phyloP scores from a whole-genome alignment of 2,888 invertebrate genomes.

The Hypselothyrea guttata region DNA sequence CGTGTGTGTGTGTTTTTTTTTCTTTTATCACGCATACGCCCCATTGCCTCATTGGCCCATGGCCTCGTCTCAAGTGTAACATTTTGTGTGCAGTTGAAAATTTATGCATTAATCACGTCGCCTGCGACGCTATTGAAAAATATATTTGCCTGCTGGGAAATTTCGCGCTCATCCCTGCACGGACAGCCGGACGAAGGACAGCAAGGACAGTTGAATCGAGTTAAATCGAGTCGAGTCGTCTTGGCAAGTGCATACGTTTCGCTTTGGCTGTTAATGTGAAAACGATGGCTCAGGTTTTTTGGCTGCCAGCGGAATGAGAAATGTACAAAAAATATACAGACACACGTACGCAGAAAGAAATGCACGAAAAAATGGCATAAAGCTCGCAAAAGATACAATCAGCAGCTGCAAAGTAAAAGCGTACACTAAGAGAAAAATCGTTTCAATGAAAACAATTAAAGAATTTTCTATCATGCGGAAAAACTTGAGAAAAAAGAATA shows the following conservation, averaged over 20 bases:
- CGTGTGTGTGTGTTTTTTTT: slow-evolving; percentile 19
- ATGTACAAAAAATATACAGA: slow-evolving; percentile 22
- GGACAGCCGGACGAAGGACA: no score
- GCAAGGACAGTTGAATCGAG: no score
- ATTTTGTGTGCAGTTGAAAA: slow-evolving; percentile 66
- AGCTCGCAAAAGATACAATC: slow-evolving; percentile 35
- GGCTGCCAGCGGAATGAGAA: slow-evolving; percentile 44
- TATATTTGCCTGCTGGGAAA: slow-evolving; percentile 78
- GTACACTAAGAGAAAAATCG: no score
- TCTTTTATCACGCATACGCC: slow-evolving; percentile 67
- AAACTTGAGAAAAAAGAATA: no score
- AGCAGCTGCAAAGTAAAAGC: background rate
- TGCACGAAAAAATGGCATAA: slow-evolving; percentile 49
- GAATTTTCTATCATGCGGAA: no score
- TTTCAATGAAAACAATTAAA: no score
- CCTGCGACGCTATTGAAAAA: slow-evolving; percentile 76
- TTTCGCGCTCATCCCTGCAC: slow-evolving; percentile 52
- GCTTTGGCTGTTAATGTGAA: slow-evolving; percentile 76
- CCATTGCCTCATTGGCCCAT: slow-evolving; percentile 54
- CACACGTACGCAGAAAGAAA: slow-evolving; percentile 27
- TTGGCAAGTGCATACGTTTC: slow-evolving; percentile 76
- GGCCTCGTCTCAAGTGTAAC: slow-evolving; percentile 69
- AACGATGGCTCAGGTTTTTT: slow-evolving; percentile 76
- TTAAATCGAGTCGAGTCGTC: no score
- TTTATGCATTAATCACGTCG: slow-evolving; percentile 77